phyloP scores from a whole-genome alignment of 2,888 invertebrate species.

The Hydrotaea cyrtoneurina region DNA sequence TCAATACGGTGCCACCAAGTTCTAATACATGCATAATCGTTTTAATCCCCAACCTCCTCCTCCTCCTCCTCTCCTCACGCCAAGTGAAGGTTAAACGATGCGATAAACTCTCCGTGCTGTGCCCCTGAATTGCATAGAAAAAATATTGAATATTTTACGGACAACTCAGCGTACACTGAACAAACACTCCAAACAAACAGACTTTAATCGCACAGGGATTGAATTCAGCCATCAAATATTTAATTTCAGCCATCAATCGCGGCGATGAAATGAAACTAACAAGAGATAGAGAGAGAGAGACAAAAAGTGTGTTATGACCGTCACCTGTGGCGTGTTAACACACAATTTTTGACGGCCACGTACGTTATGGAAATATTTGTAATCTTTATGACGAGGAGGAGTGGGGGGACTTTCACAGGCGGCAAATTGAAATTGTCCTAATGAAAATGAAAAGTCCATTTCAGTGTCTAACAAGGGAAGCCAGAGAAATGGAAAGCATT shows the following conservation, averaged over 20 bases:
- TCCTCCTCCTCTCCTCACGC: not conserved
- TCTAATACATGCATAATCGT: not conserved
- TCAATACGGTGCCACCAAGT: no score
- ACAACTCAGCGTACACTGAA: constrained; percentile 8
- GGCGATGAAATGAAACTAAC: not conserved
- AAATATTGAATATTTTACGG: not conserved
- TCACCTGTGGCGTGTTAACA: not conserved
- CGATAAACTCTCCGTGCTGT: not conserved
- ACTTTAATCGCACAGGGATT: constrained; percentile 25
- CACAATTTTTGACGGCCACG: not conserved
- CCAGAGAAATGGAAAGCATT: not conserved
- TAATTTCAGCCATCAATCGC: constrained; percentile 28
- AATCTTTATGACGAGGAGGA: constrained; percentile 7
- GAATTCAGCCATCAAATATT: constrained; percentile 41
- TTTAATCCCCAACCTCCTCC: constrained; percentile 50
- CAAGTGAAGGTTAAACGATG: not conserved
- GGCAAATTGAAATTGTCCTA: constrained; percentile 1
- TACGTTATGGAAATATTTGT: not conserved
- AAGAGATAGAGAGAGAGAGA: not conserved
- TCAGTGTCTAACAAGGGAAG: constrained; percentile 12
- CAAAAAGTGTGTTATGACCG: not conserved
- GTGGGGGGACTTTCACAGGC: constrained; percentile 1
- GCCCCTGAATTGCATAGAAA: constrained; percentile 1
- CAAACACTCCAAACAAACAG: constrained; percentile 24
- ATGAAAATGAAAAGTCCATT: constrained; percentile 12